These are phyloP conservation scores for Sebastes melanostomus DNA, from an alignment of 2,797 vertebrate genomes.

Conservation along the genomic window DNA sequence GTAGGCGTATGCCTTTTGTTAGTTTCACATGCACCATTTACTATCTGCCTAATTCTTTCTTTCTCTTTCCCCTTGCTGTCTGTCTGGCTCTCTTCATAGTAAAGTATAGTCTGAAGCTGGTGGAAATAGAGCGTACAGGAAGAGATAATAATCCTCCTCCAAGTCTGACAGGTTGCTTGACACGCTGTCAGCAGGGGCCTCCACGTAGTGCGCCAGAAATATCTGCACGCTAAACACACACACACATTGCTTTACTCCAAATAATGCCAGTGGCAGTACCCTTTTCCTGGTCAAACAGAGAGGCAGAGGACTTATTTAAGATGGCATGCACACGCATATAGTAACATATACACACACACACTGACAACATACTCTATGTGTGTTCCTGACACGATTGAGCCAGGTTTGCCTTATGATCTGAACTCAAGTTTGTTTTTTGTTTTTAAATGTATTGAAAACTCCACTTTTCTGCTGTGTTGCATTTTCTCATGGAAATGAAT, in stretches of 20 bases:
- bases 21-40: slow-evolving; percentile 31
- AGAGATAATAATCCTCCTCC: slow-evolving; percentile 82
- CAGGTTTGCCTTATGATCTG: slow-evolving; percentile 37
- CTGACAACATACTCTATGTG: not conserved
- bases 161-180: slow-evolving; percentile 83
- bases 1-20: not conserved
- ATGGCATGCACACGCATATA: not conserved
- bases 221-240: slow-evolving; percentile 36
- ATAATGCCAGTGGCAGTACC: slow-evolving; percentile 34
- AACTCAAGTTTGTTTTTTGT: not conserved
- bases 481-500: slow-evolving; percentile 64
- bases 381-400: not conserved
- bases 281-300: slow-evolving; percentile 41
- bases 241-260: slow-evolving; percentile 40
- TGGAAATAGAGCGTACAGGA: slow-evolving; percentile 61
- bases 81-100: slow-evolving; percentile 14
- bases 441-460: slow-evolving; percentile 43
- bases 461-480: slow-evolving; percentile 66
- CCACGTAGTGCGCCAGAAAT: slow-evolving; percentile 48
- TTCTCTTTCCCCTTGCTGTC: not conserved
- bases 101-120: slow-evolving; percentile 55
- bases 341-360: not conserved
- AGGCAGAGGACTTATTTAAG: slow-evolving; percentile 15
- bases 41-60: slow-evolving; percentile 23
- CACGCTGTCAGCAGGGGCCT: slow-evolving; percentile 73